Percentiles rank a stretch among this genome's conserved stretches.
phyloP scores from a whole-genome alignment of 2,113 vertebrate genomes.

The Leptocoma aspasia region DNA sequence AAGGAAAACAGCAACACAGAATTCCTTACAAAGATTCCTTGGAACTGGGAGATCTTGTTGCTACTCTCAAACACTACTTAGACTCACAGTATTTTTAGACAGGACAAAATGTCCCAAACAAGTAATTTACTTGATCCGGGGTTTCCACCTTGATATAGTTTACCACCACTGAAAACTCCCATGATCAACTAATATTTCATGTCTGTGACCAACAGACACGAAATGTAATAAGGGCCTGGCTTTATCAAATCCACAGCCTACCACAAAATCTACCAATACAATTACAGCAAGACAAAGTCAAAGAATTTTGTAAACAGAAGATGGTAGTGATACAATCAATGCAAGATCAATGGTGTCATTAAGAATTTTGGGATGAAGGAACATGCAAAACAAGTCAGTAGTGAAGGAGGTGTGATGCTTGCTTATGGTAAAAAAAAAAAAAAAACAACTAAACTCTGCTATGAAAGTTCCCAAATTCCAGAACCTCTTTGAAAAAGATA shows the following conservation, averaged over 20 bases:
- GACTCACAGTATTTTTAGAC: neutral
- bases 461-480: neutral
- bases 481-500: neutral
- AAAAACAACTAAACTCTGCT: neutral
- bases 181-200: neutral
- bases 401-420: neutral
- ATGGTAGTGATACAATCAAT: neutral
- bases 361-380: neutral
- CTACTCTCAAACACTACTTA: neutral
- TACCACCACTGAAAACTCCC: neutral
- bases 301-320: neutral
- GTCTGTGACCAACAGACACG: neutral
- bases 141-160: neutral
- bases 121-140: neutral
- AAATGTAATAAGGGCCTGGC: neutral
- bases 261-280: neutral
- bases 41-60: neutral
- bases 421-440: neutral
- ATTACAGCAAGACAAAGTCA: neutral
- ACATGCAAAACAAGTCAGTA: neutral
- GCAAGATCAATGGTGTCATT: neutral
- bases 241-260: neutral
- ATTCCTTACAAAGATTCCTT: neutral
- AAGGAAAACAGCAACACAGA: neutral
- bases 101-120: neutral